These are phyloP conservation scores for Gambusia affinis DNA, from an alignment of 2,113 vertebrate species.

Conservation along the genomic window DNA sequence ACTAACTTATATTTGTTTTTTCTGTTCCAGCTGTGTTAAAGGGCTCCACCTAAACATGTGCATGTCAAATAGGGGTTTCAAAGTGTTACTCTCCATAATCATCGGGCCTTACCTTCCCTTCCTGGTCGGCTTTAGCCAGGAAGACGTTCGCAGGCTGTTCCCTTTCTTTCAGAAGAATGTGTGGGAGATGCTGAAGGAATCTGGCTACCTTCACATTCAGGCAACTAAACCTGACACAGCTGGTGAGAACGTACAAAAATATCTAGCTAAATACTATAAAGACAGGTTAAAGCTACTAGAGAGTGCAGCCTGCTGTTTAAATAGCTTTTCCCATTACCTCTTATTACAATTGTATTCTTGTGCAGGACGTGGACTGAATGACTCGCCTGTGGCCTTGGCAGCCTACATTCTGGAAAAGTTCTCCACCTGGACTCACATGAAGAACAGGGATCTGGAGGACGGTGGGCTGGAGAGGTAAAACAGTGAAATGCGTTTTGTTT, in stretches of 20 bases:
- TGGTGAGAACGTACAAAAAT: slow-evolving; percentile 69
- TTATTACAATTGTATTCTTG: not conserved
- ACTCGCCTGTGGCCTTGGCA: slow-evolving; percentile 87
- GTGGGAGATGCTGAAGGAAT: slow-evolving; percentile 75
- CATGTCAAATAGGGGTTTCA: not conserved
- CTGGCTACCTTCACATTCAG: slow-evolving; percentile 89
- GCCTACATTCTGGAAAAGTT: slow-evolving; percentile 91
- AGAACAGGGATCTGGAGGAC: slow-evolving; percentile 77
- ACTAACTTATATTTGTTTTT: not conserved
- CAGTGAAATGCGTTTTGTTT: too few species aligned
- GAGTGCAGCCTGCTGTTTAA: not conserved
- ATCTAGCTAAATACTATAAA: not conserved
- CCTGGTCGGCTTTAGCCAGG: slow-evolving; percentile 83
- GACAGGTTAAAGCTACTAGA: not conserved
- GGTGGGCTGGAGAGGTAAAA: slow-evolving; percentile 86
- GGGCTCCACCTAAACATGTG: slow-evolving; percentile 86
- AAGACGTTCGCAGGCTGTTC: slow-evolving; percentile 81
- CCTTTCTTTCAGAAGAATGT: slow-evolving; percentile 85
- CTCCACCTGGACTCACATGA: slow-evolving; percentile 84
- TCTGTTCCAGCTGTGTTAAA: slow-evolving; percentile 79
- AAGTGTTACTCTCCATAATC: slow-evolving; percentile 69
- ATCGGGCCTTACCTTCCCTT: slow-evolving; percentile 86
- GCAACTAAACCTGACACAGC: slow-evolving; percentile 89
- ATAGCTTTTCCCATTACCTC: not conserved
- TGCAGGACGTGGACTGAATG: slow-evolving; percentile 86